Base-by-base conservation (phyloP, 2,113 vertebrate species). In the Podarcis raffonei region DNA sequence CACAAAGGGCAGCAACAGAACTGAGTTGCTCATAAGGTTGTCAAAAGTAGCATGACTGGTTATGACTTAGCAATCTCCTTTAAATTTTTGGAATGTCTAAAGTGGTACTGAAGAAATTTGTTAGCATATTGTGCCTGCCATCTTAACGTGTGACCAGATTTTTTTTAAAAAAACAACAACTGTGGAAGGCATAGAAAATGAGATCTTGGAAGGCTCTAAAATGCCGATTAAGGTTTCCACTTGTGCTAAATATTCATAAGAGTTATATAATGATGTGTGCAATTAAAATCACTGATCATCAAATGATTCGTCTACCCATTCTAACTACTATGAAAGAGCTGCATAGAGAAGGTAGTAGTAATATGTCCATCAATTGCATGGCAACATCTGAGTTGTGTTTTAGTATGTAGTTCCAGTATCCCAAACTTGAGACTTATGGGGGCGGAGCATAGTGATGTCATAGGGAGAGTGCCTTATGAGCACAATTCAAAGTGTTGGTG, bases 241-340 rank as follows among this genome's bases (percentile, higher is more conserved):
- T 81, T 76, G 85, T 84, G 69, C 83, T 15, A 91, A 83, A 84
- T 62, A 88, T 79, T 90, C 35, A n/a, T 62, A 27, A 35, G 37
- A 91, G 87, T 42, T 25, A 78, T 6, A 4, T 27, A 42, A 25
- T 78, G 69, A 53, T 7, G 0, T 76, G 62, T 66, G 13, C 48
- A 89, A 84, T 32, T 22, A 79, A 88, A 92, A 90, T 25, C 25
- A 66, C 74, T 59, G 11, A 76, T 92, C 30, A 39, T 85, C 25
- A 87, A 2, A 68, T 74, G 53, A 9, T 80, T 81, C 27, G 79
- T 87, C 53, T 82, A 2, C 30, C 79, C 20, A 23, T 48, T 69
- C 39, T 69, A 42, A 42, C 15, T 57, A 3, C 8, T 3, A 20
- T 7, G 30, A 8, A 30, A 69, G 30, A 83, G 25, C 81, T 16